These are phyloP conservation scores for Plodia interpunctella DNA, from an alignment of 1,140 invertebrate genomes.

Conservation along the genomic window DNA sequence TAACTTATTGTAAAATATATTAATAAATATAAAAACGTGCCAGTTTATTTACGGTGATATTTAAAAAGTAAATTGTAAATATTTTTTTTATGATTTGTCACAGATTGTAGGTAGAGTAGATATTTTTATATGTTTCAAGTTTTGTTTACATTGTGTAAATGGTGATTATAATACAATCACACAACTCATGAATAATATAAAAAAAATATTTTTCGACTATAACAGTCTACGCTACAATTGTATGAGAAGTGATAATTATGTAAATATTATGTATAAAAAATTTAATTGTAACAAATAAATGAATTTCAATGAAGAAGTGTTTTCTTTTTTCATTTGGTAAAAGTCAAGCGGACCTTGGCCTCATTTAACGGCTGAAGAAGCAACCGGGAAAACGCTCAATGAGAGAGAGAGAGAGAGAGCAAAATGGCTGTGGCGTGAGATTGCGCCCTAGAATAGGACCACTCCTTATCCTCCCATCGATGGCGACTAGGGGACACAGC, in stretches of 20 bases:
- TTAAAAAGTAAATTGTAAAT: constrained; percentile 21
- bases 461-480: no score
- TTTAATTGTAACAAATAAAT: constrained; percentile 50
- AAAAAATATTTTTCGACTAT: not conserved
- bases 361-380: no score
- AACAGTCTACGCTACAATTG: not conserved
- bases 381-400: no score
- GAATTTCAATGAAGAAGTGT: constrained; percentile 19
- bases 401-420: no score
- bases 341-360: no score
- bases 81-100: not conserved
- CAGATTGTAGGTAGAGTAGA: not conserved
- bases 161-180: no score
- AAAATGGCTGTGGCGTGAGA: no score
- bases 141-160: no score
- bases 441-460: no score
- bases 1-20: constrained; percentile 53
- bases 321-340: not conserved
- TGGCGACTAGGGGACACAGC: no score
- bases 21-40: constrained; percentile 40
- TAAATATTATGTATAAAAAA: constrained; percentile 50
- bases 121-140: no score
- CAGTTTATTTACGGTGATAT: constrained; percentile 46
- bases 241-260: constrained; percentile 14
- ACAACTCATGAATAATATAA: no score